Evolutionary conservation across 2,113 vertebrate species (phyloP).

Genomic region (Dipodomys ordii): DNA sequence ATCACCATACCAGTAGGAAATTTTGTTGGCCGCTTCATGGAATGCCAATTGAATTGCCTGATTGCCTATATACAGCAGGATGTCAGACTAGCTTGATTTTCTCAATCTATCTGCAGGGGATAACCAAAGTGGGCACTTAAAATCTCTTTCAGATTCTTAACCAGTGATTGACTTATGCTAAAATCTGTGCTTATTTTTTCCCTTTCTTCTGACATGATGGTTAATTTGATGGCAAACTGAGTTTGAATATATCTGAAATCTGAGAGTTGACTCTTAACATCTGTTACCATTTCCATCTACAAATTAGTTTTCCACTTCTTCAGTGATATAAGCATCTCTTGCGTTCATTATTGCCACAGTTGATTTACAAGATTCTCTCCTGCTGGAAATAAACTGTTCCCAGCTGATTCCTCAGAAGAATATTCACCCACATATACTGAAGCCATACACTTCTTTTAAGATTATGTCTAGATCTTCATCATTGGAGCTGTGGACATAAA

Average conservation of each 20-base stretch:
- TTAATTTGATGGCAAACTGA: constrained; percentile 23
- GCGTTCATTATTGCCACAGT: not conserved
- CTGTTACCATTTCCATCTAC: not conserved
- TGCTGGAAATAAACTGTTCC: not conserved
- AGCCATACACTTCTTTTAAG: not conserved
- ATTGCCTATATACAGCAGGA: not conserved
- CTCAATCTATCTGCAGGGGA: not conserved
- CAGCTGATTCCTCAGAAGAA: not conserved
- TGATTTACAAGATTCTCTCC: not conserved
- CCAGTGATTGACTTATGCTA: constrained; percentile 26
- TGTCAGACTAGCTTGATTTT: constrained; percentile 32
- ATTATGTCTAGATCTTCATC: not conserved
- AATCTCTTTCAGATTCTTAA: constrained; percentile 1
- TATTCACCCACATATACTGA: not conserved
- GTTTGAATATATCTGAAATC: not conserved
- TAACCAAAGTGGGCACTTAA: constrained; percentile 21
- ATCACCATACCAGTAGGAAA: not conserved
- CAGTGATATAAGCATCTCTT: not conserved
- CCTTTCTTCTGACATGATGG: not conserved
- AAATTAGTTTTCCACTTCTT: constrained; percentile 21
- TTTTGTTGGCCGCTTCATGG: not conserved
- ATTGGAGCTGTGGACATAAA: not conserved
- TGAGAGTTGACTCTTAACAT: constrained; percentile 35
- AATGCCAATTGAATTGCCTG: not conserved
- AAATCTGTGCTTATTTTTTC: not conserved